phyloP scores from a whole-genome alignment of 2,113 vertebrate species.

The Sisor rabdophorus region DNA sequence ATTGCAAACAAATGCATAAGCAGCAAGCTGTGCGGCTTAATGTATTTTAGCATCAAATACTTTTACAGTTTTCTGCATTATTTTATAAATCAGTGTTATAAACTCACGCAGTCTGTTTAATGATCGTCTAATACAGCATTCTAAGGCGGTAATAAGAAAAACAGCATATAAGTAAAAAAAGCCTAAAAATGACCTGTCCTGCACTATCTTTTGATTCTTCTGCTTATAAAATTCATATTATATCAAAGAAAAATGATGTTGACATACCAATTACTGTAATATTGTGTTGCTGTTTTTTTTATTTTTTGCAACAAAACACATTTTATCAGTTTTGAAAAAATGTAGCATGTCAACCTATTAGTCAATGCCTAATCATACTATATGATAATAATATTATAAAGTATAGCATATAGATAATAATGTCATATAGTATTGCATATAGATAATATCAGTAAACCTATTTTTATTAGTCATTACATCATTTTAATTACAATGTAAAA shows the following conservation, averaged over 20 bases:
- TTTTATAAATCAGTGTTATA: not conserved
- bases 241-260: not conserved
- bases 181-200: no score
- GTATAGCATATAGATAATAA: no score
- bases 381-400: not conserved
- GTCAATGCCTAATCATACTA: not conserved
- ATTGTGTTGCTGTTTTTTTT: not conserved
- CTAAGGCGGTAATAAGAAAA: not conserved
- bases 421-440: no score
- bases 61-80: not conserved
- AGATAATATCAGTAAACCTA: no score
- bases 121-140: conserved; percentile 1
- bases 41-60: not conserved
- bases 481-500: not conserved
- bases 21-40: not conserved
- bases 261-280: not conserved
- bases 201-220: no score
- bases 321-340: not conserved
- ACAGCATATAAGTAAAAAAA: not conserved
- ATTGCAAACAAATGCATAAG: not conserved
- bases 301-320: not conserved
- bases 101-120: not conserved
- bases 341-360: not conserved
- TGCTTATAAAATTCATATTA: no score
- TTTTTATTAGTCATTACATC: not conserved